A percentile compares a stretch with the other conserved stretches of the same genome.
These are phyloP conservation scores for Callocephalon fimbriatum DNA, from an alignment of 2,113 vertebrate species.

Conservation along the genomic window DNA sequence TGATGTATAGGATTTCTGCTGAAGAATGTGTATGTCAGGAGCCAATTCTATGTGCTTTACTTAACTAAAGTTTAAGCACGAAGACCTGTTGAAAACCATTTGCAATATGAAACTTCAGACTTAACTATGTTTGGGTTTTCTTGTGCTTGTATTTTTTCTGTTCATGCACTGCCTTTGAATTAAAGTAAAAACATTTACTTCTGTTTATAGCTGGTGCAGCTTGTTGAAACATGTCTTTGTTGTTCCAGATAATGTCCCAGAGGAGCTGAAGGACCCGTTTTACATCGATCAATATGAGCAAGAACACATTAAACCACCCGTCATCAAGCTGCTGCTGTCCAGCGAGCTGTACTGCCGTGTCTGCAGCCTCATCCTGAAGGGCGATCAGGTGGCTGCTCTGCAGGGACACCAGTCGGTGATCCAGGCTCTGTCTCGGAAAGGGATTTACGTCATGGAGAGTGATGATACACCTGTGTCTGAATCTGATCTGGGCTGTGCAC, in stretches of 20 bases:
- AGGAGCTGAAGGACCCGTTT: slow-evolving; percentile 92
- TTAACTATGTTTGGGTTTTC: not conserved
- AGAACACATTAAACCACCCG: slow-evolving; percentile 93
- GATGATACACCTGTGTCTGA: slow-evolving; percentile 88
- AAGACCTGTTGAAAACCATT: not conserved
- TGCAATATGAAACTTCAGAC: not conserved
- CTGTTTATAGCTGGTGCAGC: rapidly evolving
- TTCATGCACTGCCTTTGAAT: not conserved
- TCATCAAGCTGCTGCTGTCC: slow-evolving; percentile 89
- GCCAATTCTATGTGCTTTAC: not conserved
- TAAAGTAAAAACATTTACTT: not conserved
- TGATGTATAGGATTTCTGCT: not conserved
- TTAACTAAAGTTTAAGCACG: not conserved
- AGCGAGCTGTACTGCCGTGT: slow-evolving; percentile 92
- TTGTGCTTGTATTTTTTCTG: not conserved
- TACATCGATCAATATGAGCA: slow-evolving; percentile 96
- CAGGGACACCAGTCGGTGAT: slow-evolving; percentile 91
- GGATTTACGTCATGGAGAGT: slow-evolving; percentile 91
- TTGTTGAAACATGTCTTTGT: not conserved
- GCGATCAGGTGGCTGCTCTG: slow-evolving; percentile 86
- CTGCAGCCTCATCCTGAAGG: slow-evolving; percentile 89
- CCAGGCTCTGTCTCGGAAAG: slow-evolving; percentile 89
- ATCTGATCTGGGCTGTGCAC: slow-evolving; percentile 84
- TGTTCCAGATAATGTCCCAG: slow-evolving; percentile 87
- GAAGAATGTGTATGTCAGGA: not conserved